Percentiles rank a stretch among this genome's conserved stretches.
Conservation (phyloP, 2,113 vertebrate genomes). For the Rhinopomastus cyanomelas region DNA sequence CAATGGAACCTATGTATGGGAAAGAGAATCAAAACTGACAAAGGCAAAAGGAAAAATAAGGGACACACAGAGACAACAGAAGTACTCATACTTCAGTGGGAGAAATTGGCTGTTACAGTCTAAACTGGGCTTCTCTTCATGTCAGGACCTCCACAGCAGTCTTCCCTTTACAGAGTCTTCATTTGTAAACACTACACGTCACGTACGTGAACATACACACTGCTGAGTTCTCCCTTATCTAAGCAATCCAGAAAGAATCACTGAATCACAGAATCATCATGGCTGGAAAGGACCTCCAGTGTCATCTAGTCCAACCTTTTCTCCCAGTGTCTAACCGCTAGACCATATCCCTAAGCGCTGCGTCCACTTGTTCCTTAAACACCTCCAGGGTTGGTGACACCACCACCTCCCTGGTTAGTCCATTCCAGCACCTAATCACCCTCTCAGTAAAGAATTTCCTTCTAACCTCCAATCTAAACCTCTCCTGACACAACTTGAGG, state of each 20-base stretch:
- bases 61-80: not conserved
- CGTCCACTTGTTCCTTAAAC: too few species aligned
- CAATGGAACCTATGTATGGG: not conserved
- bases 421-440: too few species aligned
- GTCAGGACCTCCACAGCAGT: not conserved
- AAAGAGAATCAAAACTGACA: not conserved
- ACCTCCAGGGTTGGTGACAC: too few species aligned
- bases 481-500: too few species aligned
- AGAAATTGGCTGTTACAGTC: not conserved
- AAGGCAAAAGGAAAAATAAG: conserved; percentile 26
- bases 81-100: not conserved
- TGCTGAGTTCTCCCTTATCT: not conserved
- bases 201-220: not conserved
- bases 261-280: too few species aligned
- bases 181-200: not conserved
- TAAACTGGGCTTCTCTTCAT: conserved; percentile 6
- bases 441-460: too few species aligned
- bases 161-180: conserved; percentile 12
- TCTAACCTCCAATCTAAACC: too few species aligned
- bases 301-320: too few species aligned
- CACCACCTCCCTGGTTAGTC: too few species aligned
- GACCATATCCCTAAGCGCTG: too few species aligned
- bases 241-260: not conserved
- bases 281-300: too few species aligned
- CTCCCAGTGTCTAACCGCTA: too few species aligned